Evolutionary conservation across 2,797 vertebrate genomes (phyloP).

Genomic region (Petrocephalus sullivani): DNA sequence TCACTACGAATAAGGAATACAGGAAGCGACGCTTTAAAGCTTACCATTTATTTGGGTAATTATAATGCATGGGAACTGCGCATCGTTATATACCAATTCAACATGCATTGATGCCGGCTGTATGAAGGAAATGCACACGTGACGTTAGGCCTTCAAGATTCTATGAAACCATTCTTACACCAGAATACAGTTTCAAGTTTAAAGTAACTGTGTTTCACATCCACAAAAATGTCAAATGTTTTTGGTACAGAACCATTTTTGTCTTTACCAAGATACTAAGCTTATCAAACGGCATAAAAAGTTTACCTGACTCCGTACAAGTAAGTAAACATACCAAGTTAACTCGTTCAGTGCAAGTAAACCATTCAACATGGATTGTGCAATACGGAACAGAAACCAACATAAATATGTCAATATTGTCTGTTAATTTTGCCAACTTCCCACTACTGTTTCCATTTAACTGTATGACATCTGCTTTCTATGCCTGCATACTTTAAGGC

Average conservation of each 20-base stretch:
- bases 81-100: neutral
- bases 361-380: neutral
- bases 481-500: neutral
- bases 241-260: neutral
- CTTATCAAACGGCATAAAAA: neutral
- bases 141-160: neutral
- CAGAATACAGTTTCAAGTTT: neutral
- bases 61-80: neutral
- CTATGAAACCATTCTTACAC: neutral
- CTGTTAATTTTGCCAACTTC: neutral
- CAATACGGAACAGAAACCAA: constrained; percentile 4
- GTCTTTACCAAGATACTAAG: neutral
- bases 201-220: neutral
- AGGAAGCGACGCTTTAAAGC: neutral
- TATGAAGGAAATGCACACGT: neutral
- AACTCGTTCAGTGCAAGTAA: neutral
- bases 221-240: neutral
- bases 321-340: neutral
- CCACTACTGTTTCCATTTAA: neutral
- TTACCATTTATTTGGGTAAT: neutral
- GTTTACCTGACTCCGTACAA: neutral
- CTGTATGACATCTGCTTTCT: neutral
- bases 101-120: neutral
- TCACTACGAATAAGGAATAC: neutral
- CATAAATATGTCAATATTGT: neutral